Base-by-base conservation (phyloP, 2,888 invertebrate genomes). In the Latheticus oryzae region DNA sequence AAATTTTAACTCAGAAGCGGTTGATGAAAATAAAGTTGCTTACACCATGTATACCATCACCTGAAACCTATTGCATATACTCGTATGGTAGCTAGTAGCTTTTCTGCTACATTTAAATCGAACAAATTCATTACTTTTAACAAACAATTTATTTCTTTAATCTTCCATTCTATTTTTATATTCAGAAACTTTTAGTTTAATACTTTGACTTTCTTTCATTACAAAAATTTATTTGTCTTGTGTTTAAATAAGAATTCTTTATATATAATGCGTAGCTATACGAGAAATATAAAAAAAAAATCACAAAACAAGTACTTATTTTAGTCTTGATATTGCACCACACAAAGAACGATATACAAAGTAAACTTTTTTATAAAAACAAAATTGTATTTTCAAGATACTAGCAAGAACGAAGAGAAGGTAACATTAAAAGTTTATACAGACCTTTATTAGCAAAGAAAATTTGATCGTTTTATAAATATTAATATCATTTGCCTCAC, bases 351-450 rank as follows among this genome's bases (percentile, higher is more conserved):
- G 26, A 42, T 42, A 42, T 26, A 42, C 45, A 45, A 45, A 17
- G 45, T 30, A 45, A 45, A 45, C 45, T 45, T 45, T n/a, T 42
- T 45, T 45, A 45, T 13, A 30, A 15, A 45, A 45, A 45, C 30
- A 45, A 45, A 45, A 45, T 45, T 45, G 30, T 45, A 45, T 45
- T 45, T 43, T 32, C 45, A 12, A 19, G 45, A 45, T 42, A 45
- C 45, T 30, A 28, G 19, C 45, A 19, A 17, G 16, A 13, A 7
- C 26, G 42, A 30, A 12, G 21, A 45, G 45, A 21, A 30, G 19
- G 45, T 21, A 45, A 45, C 48, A 48, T 51, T 38, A 51, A 51
- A 51, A 51, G 38, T 50, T 45, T 45, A 45, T 45, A 45, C 45
- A 30, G 45, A 30, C 45, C 51, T 51, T 13, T 48, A 48, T 48